phyloP scores from a whole-genome alignment of 2,797 vertebrate genomes.

The Hozukius guyotensis region DNA sequence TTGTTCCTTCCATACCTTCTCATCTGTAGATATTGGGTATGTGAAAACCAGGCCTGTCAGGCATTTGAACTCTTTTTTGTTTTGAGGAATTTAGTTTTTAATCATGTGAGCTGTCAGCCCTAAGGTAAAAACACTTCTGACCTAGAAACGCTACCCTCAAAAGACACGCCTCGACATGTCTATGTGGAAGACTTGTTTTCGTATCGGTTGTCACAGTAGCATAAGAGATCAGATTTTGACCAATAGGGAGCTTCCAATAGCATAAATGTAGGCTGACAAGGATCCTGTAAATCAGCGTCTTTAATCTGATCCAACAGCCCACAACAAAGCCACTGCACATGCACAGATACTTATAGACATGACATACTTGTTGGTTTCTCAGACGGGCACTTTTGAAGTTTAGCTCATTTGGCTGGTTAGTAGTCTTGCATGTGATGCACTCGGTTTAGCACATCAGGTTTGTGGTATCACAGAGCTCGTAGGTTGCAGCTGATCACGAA shows the following conservation, averaged over 20 bases:
- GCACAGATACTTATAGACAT: neutral
- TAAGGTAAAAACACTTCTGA: constrained; percentile 3
- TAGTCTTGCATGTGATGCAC: neutral
- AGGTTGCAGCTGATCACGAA: neutral
- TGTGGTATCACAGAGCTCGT: neutral
- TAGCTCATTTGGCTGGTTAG: neutral
- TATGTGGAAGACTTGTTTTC: constrained; percentile 16
- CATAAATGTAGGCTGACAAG: neutral
- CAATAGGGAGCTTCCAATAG: neutral
- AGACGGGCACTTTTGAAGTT: neutral
- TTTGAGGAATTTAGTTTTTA: constrained; percentile 9
- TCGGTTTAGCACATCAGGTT: neutral
- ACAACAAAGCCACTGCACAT: neutral
- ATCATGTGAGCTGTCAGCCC: constrained; percentile 3
- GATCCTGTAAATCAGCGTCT: neutral
- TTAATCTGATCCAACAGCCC: neutral
- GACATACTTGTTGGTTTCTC: neutral
- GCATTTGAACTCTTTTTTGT: neutral
- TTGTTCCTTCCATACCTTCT: neutral
- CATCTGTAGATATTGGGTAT: neutral
- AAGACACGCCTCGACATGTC: constrained; percentile 16
- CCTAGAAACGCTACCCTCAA: constrained; percentile 17
- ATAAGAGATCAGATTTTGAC: neutral
- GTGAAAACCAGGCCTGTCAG: neutral
- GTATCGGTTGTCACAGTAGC: neutral